A percentile compares a stretch with the other conserved stretches of the same genome.
Conservation (phyloP, 2,797 vertebrate species). For the Tokudaia muenninki region DNA sequence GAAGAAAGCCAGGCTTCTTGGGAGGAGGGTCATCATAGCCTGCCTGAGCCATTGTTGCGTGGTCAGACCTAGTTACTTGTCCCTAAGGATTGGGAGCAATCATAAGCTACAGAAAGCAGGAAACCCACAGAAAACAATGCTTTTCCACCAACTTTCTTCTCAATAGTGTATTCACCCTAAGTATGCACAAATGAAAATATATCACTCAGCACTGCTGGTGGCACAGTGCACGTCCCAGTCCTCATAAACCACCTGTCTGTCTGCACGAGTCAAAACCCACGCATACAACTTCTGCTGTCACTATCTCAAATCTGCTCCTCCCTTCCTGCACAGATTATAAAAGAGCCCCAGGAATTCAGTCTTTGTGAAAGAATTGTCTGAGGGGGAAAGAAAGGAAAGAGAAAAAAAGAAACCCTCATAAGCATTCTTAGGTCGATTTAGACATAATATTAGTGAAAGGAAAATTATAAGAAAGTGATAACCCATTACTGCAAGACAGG, state of each 20-base stretch:
- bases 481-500: not conserved
- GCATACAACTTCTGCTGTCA: not conserved
- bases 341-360: constrained; percentile 62
- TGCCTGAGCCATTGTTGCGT: constrained; percentile 65
- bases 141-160: constrained; percentile 66
- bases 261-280: not conserved
- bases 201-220: no score
- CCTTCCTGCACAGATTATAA: constrained; percentile 66
- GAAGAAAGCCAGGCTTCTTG: constrained; percentile 81
- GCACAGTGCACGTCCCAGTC: not conserved
- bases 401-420: constrained; percentile 48
- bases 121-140: constrained; percentile 80
- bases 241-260: constrained; percentile 68
- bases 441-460: constrained; percentile 1
- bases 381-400: constrained; percentile 31
- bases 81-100: constrained; percentile 75
- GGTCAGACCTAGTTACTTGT: constrained; percentile 75
- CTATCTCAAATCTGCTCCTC: not conserved
- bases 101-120: constrained; percentile 76
- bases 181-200: constrained; percentile 42
- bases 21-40: constrained; percentile 75
- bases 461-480: constrained; percentile 29
- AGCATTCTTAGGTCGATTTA: constrained; percentile 67
- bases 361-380: constrained; percentile 68
- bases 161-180: constrained; percentile 49